Conservation (phyloP, 1,140 invertebrate species). For the Achatina immaculata region DNA sequence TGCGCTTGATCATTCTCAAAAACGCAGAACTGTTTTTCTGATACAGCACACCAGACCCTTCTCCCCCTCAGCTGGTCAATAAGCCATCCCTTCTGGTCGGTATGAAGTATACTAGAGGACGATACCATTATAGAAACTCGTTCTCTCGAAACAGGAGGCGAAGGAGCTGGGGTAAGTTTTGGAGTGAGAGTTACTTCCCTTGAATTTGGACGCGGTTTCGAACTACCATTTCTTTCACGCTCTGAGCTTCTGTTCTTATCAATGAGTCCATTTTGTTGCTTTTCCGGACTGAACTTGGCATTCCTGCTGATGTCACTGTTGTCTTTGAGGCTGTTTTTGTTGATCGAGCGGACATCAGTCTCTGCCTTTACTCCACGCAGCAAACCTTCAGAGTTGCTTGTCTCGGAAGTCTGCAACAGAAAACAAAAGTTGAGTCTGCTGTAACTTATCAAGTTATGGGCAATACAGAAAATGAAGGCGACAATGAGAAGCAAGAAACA, state of each 20-base stretch:
- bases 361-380: too few species aligned
- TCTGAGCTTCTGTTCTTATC: too few species aligned
- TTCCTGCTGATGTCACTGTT: background rate
- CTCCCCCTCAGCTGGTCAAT: constrained; percentile 51
- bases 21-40: constrained; percentile 60
- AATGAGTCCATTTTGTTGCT: too few species aligned
- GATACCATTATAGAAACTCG: constrained; percentile 43
- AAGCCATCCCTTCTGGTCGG: constrained; percentile 56
- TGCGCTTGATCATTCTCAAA: constrained; percentile 53
- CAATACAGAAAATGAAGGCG: background rate
- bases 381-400: background rate
- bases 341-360: background rate
- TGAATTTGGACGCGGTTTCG: too few species aligned
- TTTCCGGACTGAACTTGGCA: background rate
- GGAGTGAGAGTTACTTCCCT: constrained; percentile 29
- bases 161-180: constrained; percentile 35
- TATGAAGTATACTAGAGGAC: constrained; percentile 49
- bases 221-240: too few species aligned
- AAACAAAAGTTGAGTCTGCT: background rate
- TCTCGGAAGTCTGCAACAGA: background rate
- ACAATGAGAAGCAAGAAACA: background rate
- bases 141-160: constrained; percentile 22
- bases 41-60: constrained; percentile 57
- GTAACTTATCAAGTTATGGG: background rate
- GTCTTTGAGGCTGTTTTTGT: background rate